These are phyloP conservation scores for Caenorhabditis brenneri DNA, from an alignment of 1,140 invertebrate genomes.

Conservation along the genomic window DNA sequence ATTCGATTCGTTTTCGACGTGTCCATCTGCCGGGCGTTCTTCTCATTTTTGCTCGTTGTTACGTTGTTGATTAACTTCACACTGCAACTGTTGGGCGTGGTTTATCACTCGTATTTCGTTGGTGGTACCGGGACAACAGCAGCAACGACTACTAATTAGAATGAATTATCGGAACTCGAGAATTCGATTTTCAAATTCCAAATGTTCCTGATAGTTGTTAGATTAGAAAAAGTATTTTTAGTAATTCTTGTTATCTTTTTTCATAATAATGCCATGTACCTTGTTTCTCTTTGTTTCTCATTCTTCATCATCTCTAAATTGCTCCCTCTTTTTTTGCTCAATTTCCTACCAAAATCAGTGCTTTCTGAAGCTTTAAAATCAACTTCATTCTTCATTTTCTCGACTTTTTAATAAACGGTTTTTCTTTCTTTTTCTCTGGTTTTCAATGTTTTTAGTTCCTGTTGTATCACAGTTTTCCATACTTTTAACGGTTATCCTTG, in stretches of 20 bases:
- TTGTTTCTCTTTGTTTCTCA: neutral
- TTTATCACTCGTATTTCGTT: slow-evolving; percentile 48
- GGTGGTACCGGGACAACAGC: neutral
- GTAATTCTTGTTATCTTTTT: neutral
- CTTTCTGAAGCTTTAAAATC: neutral
- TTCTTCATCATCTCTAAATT: neutral
- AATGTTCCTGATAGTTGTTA: no score
- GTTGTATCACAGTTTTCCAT: no score
- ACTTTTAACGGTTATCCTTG: neutral
- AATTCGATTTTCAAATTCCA: no score
- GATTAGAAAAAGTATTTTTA: no score
- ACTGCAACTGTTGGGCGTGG: slow-evolving; percentile 29
- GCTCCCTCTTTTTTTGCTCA: neutral
- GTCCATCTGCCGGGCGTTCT: slow-evolving; percentile 29
- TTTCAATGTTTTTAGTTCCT: no score
- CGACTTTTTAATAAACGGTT: no score
- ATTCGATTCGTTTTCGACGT: slow-evolving; percentile 41
- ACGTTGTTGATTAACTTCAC: slow-evolving; percentile 26
- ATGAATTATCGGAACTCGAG: neutral
- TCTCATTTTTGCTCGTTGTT: slow-evolving; percentile 43
- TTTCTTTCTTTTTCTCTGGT: no score
- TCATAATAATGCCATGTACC: neutral
- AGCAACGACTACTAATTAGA: neutral
- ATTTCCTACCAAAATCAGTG: neutral
- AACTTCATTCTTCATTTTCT: no score